Conservation (phyloP, 2,113 vertebrate species). For the Indicator maculatus region DNA sequence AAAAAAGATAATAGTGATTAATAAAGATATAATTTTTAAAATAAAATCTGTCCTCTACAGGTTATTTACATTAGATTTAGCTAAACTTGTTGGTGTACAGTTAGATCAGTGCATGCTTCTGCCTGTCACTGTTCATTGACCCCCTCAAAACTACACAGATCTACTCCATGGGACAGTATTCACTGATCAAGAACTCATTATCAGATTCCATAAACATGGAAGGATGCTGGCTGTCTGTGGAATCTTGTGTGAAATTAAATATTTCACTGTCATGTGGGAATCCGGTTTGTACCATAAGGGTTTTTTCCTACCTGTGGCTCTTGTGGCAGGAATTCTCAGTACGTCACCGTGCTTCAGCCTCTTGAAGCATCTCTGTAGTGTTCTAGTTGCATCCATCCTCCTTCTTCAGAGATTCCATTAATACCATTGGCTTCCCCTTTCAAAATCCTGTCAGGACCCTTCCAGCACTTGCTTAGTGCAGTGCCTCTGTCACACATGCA, state of each 20-base stretch:
- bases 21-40: background rate
- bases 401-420: background rate
- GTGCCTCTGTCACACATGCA: background rate
- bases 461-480: background rate
- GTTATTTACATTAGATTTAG: background rate
- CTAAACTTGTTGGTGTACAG: background rate
- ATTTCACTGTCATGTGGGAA: background rate
- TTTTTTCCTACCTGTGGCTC: background rate
- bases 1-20: background rate
- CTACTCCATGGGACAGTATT: background rate
- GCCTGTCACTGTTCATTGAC: background rate
- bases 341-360: background rate
- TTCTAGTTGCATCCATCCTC: background rate
- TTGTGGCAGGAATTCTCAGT: rapidly evolving
- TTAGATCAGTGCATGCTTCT: background rate
- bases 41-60: background rate
- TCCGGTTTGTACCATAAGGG: background rate
- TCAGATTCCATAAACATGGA: background rate
- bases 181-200: background rate
- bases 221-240: background rate
- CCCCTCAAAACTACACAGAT: background rate
- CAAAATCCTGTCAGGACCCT: background rate
- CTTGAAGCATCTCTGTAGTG: rapidly evolving
- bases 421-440: background rate
- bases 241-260: background rate